Base-by-base conservation (phyloP, 92 coral and sea anemone species). In the Meandrina meandrites region DNA sequence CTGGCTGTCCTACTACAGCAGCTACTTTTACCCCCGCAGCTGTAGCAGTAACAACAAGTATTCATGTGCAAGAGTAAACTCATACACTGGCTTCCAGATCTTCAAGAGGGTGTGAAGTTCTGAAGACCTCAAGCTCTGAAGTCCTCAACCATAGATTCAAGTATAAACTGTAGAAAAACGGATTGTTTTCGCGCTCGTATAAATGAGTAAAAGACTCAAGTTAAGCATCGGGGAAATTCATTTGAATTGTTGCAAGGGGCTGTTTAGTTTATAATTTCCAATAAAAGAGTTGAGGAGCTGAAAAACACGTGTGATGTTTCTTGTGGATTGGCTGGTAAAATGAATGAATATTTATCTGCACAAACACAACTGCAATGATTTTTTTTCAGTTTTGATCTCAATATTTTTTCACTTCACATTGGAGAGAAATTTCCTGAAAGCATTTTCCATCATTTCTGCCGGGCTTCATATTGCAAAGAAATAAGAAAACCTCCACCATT, bases 1-100 rank as follows among this genome's bases (percentile, higher is more conserved):
- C 75, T 93, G 96, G 96, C 86, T 93, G 83, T 86, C 84, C 81
- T 84, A 74, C 19, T 32, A 79, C 8, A 83, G 96, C 3, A 66
- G 80, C 30, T 60, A 81, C 27, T 86, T 84, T 36, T 93, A 93
- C 80, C 76, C 94, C 3, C 84, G 91, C 0, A 62, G 81, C 24
- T 93, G 96, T 57, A 74, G 87, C 51, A 24, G 36, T 10, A 68
- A 3, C 78, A 27, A 21, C 81, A 93, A 91, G 57, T 40, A 16
- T 1, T 47, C 90, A 1, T 93, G 96, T 35, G 96, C 93, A 27
- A 58, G 48, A 11, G 84, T 75, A 51, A 54, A 76, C 53, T 16
- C 19, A 0, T 47, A 30, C 6, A 60, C 90, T 47, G 94, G 96
- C 60, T 89, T 93, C 73, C 88, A 87, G 86, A 91, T 93, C 51